phyloP scores from a whole-genome alignment of 2,797 vertebrate genomes.

The Smutsia temminckii region DNA sequence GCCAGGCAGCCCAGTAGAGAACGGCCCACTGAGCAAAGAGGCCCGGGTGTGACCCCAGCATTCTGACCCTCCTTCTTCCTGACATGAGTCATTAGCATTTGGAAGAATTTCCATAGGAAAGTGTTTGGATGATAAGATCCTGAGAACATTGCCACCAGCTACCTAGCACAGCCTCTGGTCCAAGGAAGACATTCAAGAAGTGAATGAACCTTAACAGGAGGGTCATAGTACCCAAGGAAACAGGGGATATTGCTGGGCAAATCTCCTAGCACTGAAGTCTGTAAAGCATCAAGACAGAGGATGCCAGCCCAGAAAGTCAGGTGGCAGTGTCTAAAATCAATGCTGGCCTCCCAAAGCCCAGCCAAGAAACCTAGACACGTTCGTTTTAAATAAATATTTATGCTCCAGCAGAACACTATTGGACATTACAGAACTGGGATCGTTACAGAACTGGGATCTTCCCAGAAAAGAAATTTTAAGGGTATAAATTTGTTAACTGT shows the following conservation, averaged over 20 bases:
- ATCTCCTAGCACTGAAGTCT: background rate
- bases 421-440: background rate
- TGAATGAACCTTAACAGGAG: background rate
- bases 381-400: constrained; percentile 45
- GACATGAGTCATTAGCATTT: background rate
- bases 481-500: background rate
- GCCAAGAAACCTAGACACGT: background rate
- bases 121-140: background rate
- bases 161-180: background rate
- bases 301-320: background rate
- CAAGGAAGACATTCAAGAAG: background rate
- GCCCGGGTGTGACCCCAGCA: background rate
- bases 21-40: background rate
- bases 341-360: background rate
- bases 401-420: background rate
- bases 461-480: background rate
- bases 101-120: constrained; percentile 51
- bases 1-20: constrained; percentile 28
- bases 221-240: background rate
- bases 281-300: background rate
- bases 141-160: background rate
- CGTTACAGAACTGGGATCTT: background rate
- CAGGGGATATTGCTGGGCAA: background rate
- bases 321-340: constrained; percentile 33
- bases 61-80: constrained; percentile 43